A percentile compares a stretch with the other conserved stretches of the same genome.
phyloP scores from a whole-genome alignment of 2,888 invertebrate genomes.

The Eustalomyia histrio region DNA sequence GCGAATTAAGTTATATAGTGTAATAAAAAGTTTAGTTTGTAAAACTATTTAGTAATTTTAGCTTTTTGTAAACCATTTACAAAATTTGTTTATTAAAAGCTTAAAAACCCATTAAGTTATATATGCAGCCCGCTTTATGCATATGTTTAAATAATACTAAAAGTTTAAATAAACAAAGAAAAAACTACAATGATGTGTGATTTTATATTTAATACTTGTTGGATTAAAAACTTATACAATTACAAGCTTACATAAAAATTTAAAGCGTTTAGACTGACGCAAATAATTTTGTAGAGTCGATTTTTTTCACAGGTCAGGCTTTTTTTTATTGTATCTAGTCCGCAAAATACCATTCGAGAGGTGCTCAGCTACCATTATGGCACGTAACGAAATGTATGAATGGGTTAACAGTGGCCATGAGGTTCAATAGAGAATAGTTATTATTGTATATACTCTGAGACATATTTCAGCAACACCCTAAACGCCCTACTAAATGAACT shows the following conservation, averaged over 20 bases:
- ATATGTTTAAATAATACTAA: constrained; percentile 46
- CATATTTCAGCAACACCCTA: neutral
- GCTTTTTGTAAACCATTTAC: neutral
- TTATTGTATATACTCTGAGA: too few relatives aligned
- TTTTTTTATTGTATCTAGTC: too few relatives aligned
- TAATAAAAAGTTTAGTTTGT: neutral
- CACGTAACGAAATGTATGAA: too few relatives aligned
- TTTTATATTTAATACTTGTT: constrained; percentile 68
- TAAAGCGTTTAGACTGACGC: neutral
- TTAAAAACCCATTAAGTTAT: constrained; percentile 45
- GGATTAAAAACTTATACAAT: constrained; percentile 66
- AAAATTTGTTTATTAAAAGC: constrained; percentile 21
- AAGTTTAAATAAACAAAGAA: constrained; percentile 13
- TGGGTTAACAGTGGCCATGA: too few relatives aligned
- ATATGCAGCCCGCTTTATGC: neutral
- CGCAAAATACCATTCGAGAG: too few relatives aligned
- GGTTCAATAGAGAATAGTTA: too few relatives aligned
- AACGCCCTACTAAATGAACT: neutral
- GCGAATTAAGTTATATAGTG: too few relatives aligned
- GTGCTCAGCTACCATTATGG: too few relatives aligned
- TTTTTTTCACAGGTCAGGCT: too few relatives aligned
- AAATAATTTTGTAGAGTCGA: neutral
- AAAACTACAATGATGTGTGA: constrained; percentile 15
- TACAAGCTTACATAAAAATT: neutral
- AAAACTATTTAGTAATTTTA: neutral